A percentile compares a stretch with the other conserved stretches of the same genome.
These are phyloP conservation scores for Helogale parvula DNA, from an alignment of 2,113 vertebrate genomes.

Conservation along the genomic window DNA sequence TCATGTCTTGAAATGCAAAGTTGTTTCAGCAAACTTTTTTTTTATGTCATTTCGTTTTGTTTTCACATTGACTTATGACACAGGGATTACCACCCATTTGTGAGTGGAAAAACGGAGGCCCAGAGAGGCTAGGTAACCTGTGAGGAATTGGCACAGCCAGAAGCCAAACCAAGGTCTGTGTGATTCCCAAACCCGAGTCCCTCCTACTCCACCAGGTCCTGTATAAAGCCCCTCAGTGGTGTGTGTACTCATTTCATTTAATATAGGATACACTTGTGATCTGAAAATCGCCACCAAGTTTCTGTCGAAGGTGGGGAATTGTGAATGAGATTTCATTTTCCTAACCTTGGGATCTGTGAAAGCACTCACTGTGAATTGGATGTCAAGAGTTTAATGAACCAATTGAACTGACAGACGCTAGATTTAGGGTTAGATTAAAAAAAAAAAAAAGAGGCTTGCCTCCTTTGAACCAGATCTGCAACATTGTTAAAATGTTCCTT, in stretches of 20 bases:
- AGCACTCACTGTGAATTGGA: background rate
- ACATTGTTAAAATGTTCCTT: background rate
- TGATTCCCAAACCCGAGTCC: background rate
- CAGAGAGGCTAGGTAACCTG: background rate
- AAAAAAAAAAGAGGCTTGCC: background rate
- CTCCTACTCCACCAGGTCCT: background rate
- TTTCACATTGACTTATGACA: background rate
- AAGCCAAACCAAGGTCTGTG: background rate
- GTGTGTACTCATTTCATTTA: background rate
- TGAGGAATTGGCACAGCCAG: background rate
- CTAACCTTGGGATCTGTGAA: background rate
- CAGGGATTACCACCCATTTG: background rate
- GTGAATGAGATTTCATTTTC: constrained; percentile 9
- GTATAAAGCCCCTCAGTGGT: background rate
- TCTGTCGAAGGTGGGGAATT: background rate
- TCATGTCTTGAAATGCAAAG: background rate
- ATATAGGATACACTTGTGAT: background rate
- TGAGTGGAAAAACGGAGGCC: background rate
- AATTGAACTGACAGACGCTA: constrained; percentile 2
- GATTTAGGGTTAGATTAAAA: background rate
- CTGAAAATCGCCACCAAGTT: background rate
- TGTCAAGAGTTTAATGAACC: constrained; percentile 29
- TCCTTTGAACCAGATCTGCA: constrained; percentile 30
- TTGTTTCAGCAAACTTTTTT: background rate
- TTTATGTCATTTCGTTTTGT: background rate